Conservation (phyloP, 2,888 invertebrate genomes). For the Auanema freiburgensis region DNA sequence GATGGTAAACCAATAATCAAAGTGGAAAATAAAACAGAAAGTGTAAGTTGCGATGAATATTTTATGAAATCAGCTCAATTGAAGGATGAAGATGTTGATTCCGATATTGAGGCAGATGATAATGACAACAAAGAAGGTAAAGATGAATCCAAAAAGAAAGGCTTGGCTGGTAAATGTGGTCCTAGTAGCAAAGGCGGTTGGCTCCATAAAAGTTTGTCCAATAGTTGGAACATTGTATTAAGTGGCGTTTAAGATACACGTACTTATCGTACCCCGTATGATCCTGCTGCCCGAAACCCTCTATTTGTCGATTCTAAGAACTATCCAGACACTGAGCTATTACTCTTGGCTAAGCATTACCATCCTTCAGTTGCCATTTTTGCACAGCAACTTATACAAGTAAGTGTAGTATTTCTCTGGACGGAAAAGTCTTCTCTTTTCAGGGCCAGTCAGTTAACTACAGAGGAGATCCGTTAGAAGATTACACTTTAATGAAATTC, state of each 20-base stretch:
- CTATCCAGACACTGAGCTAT: constrained; percentile 78
- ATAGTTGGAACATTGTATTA: neutral
- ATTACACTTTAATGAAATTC: constrained; percentile 86
- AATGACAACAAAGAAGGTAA: constrained; percentile 6
- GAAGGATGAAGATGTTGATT: constrained; percentile 46
- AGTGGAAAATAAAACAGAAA: constrained; percentile 32
- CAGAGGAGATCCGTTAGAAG: constrained; percentile 87
- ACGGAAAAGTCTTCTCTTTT: neutral
- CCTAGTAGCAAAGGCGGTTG: constrained; percentile 29
- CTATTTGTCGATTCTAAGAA: constrained; percentile 79
- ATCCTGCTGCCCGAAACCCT: constrained; percentile 78
- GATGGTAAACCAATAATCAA: constrained; percentile 28
- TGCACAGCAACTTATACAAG: constrained; percentile 77
- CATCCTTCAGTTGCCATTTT: constrained; percentile 90
- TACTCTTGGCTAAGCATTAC: constrained; percentile 75
- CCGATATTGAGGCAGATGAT: constrained; percentile 47
- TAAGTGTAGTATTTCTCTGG: constrained; percentile 48
- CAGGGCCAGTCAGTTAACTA: constrained; percentile 70
- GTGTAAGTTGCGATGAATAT: constrained; percentile 63
- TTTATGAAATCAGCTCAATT: neutral
- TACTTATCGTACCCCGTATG: constrained; percentile 63
- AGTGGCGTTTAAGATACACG: constrained; percentile 16
- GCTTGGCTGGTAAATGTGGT: neutral
- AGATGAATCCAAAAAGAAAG: constrained; percentile 7
- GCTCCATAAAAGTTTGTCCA: constrained; percentile 31